Base-by-base conservation (phyloP, 2,113 vertebrate species). In the Uropsilus gracilis region DNA sequence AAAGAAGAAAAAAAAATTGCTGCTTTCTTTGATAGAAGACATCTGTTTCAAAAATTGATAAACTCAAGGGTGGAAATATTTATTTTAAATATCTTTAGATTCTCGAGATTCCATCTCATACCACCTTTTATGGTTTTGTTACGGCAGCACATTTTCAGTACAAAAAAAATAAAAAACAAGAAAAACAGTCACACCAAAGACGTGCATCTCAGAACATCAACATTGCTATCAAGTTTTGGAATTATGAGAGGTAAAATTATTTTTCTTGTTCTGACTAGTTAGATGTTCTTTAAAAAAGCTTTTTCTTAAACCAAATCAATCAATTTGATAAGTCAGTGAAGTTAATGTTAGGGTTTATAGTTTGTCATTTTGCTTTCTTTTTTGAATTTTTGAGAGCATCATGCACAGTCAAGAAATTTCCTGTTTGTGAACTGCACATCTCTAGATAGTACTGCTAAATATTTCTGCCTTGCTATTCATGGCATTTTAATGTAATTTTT, bases 1-100 rank as follows among this genome's bases (percentile, higher is more conserved):
- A 59, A 82, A 87, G 50, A 77, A 82, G 13, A 61, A 91, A 82
- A 78, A 87, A 66, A 94, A 59, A 78, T 48, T 81, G 73, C 53
- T 91, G 53, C 71, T 95, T 86, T 91, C 72, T 94, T 92, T 96
- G 94, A 96, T 90, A 85, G 84, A 96, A 95, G 76, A 93, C 92
- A 94, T 95, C 90, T 91, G 93, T 86, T 94, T 94, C 86, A 80
- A 89, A 95, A 96, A 77, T 71, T 87, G 48, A 48, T 95, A 68
- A 91, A 91, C 80, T 85, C 39, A 32, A 68, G 39, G 82, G 37
- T 92, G 46, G 68, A 95, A 93, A 77, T 91, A 85, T 90, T 94
- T 96, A 94, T 91, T 95, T 93, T 91, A 94, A 95, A 94, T 82
- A 91, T 76, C 71, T 91, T 94, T 72, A 81, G 71, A 77, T 81